A percentile compares a stretch with the other conserved stretches of the same genome.
Conservation (phyloP, 1,140 invertebrate species). For the Zaprionus gabonicus region DNA sequence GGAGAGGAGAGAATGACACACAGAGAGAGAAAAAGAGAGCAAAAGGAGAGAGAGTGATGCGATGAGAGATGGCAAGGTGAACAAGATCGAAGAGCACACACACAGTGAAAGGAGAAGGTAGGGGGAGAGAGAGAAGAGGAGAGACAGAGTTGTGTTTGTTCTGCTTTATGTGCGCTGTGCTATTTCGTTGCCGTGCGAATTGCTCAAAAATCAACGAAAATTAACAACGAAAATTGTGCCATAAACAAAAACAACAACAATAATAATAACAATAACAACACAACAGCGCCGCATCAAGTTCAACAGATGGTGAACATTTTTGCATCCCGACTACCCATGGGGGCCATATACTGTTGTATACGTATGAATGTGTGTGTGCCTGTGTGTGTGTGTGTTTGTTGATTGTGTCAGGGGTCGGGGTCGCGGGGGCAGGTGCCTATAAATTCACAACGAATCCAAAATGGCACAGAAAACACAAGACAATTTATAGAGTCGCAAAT, state of each 20-base stretch:
- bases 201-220: slow-evolving; percentile 41
- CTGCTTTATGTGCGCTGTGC: slow-evolving; percentile 20
- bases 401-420: neutral
- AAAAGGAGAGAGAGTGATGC: neutral
- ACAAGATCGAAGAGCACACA: slow-evolving; percentile 26
- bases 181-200: slow-evolving; percentile 37
- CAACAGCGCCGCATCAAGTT: slow-evolving; percentile 52
- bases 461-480: slow-evolving; percentile 37
- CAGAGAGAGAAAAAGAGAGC: neutral
- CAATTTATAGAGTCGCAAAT: slow-evolving; percentile 67
- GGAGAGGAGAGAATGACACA: slow-evolving; percentile 19
- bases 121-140: neutral
- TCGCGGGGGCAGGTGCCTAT: slow-evolving; percentile 35
- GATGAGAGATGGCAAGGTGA: slow-evolving; percentile 27
- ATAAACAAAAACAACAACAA: slow-evolving; percentile 37
- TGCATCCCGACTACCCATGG: slow-evolving; percentile 44
- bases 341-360: neutral
- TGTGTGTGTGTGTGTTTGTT: slow-evolving; percentile 4
- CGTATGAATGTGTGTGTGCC: neutral
- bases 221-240: slow-evolving; percentile 36
- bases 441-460: slow-evolving; percentile 48
- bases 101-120: neutral
- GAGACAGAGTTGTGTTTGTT: slow-evolving; percentile 17
- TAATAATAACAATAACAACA: slow-evolving; percentile 5
- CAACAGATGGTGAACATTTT: slow-evolving; percentile 70